Conservation (phyloP, 2,888 invertebrate genomes). For the Tridacna gigas region DNA sequence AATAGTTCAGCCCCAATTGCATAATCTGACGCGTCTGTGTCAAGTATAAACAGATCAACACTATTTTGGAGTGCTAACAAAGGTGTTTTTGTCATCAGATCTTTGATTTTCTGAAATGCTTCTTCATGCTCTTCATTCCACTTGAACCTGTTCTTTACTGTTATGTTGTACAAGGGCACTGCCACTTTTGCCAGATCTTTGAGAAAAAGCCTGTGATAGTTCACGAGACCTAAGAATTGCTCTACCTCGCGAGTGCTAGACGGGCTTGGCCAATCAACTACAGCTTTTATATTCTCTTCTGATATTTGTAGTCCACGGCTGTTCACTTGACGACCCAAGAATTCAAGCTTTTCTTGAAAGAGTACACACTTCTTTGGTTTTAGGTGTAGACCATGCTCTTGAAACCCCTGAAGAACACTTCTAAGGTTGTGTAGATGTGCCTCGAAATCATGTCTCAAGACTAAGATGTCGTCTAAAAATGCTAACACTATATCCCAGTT, state of each 20-base stretch:
- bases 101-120: constrained; percentile 28
- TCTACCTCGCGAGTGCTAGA: constrained; percentile 40
- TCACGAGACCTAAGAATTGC: constrained; percentile 56
- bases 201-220: constrained; percentile 52
- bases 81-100: constrained; percentile 35
- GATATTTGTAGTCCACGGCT: constrained; percentile 26
- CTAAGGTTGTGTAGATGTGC: no score
- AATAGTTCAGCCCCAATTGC: constrained; percentile 58
- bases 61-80: constrained; percentile 52
- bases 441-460: constrained; percentile 27
- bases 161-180: constrained; percentile 33
- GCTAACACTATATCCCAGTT: no score
- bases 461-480: constrained; percentile 58
- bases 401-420: constrained; percentile 52
- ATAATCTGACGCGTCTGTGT: constrained; percentile 54
- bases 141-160: constrained; percentile 32
- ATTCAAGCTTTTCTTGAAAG: constrained; percentile 49
- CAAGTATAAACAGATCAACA: no score
- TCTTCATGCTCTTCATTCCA: constrained; percentile 28
- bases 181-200: constrained; percentile 35
- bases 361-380: constrained; percentile 61
- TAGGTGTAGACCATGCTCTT: constrained; percentile 45
- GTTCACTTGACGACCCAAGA: constrained; percentile 45
- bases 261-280: constrained; percentile 40
- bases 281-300: constrained; percentile 18